Evolutionary conservation across 2,888 invertebrate species (phyloP), one percentile per base, ranked within the genome.

Genomic region (Oxycera nigricornis): DNA sequence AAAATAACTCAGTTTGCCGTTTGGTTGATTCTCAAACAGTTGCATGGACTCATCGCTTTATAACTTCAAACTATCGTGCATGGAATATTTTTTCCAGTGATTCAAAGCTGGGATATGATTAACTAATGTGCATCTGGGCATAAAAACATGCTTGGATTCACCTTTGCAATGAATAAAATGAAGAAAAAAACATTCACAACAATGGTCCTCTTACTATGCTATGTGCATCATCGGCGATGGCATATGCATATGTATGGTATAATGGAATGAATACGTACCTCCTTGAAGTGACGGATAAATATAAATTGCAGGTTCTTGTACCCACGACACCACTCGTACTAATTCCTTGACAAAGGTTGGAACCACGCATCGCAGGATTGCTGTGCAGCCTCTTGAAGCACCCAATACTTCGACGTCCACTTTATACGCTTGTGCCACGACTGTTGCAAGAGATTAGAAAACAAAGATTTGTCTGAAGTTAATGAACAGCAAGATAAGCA

Each of bases 251-350:
- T 39, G 39, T 14, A 39, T 39, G 14, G 39, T 39, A 39, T 14
- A 0, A 0, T 0, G 14, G 1, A 11, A 20, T 17, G 7, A 39
- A 74, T 79, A 85, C 88, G 87, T 86, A 91, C 91, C 91, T 87
- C 92, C 91, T 88, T 91, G 91, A 75, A 91, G 85, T 76, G 91
- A 91, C 78, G 91, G 91, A 82, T 91, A 91, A 80, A 92, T 91
- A 85, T 90, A 90, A 85, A 91, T 90, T 78, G 90, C 88, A 75
- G 91, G 91, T 82, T 91, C 91, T 85, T 91, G 91, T 79, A 91
- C 88, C 92, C 92, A 92, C 74, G 91, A 91, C 80, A 91, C 91
- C 78, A 92, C 91, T 82, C 90, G 88, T 79, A 92, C 91, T 84
- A 91, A 86, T 86, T 92, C 91, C 85, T 90, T 91, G 80, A 91